phyloP scores from a whole-genome alignment of 2,113 vertebrate genomes.

The Orycteropus afer region DNA sequence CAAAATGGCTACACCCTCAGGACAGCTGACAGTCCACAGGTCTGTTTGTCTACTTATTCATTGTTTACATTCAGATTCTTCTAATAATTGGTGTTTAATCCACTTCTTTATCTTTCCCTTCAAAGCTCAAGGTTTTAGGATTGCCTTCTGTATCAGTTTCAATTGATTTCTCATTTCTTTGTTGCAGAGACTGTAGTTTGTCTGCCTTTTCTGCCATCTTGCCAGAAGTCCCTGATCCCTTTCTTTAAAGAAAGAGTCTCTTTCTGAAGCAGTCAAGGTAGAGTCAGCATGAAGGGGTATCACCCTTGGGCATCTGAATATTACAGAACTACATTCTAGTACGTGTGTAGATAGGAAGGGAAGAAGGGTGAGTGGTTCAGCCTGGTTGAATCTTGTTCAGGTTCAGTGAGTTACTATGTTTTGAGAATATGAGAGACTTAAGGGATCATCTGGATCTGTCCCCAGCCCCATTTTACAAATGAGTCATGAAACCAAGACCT shows the following conservation, averaged over 20 bases:
- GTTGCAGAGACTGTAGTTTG: too few species aligned
- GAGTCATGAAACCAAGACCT: slow-evolving; percentile 20
- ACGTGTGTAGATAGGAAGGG: slow-evolving; percentile 32
- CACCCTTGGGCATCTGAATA: neutral
- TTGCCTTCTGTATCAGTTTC: too few species aligned
- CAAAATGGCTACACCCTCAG: too few species aligned
- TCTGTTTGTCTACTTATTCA: too few species aligned
- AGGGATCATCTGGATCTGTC: neutral
- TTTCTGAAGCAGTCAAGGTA: neutral
- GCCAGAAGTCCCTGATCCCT: too few species aligned
- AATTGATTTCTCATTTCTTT: too few species aligned
- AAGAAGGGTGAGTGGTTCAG: neutral
- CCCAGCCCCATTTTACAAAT: neutral
- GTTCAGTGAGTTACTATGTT: slow-evolving; percentile 34
- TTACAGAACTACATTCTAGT: neutral
- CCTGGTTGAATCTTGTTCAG: neutral
- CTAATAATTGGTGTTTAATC: too few species aligned
- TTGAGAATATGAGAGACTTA: slow-evolving; percentile 29
- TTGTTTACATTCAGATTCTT: too few species aligned
- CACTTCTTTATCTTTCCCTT: too few species aligned
- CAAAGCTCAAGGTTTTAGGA: too few species aligned
- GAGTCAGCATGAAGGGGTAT: neutral
- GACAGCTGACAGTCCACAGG: too few species aligned
- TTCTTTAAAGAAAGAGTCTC: slow-evolving; percentile 17
- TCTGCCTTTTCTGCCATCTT: too few species aligned